Evolutionary conservation across 2,113 vertebrate genomes (phyloP).

Genomic region (Pterophyllum scalare): DNA sequence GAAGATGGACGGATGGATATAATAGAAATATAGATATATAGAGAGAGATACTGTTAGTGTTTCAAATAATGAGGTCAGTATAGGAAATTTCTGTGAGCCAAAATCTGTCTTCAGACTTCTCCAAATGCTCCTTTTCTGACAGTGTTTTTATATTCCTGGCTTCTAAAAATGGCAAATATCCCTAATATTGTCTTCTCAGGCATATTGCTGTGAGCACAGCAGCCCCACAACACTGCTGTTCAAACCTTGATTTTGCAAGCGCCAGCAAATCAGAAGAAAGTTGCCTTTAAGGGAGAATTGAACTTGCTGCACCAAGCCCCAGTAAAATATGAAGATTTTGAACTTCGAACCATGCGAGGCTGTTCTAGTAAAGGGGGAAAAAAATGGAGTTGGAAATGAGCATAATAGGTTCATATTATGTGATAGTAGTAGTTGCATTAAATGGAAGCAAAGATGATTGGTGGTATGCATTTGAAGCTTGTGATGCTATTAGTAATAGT

Average conservation of each 20-base stretch:
- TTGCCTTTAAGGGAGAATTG: background rate
- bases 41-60: background rate
- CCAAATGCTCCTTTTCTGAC: background rate
- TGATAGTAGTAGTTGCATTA: background rate
- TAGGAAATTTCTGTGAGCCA: background rate
- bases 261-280: background rate
- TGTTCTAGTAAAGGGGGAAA: background rate
- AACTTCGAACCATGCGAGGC: background rate
- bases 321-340: background rate
- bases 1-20: too few relatives aligned
- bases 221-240: background rate
- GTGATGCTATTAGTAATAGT: background rate
- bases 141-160: background rate
- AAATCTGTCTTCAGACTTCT: background rate
- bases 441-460: background rate
- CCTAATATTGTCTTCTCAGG: background rate
- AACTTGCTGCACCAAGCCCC: background rate
- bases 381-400: background rate
- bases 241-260: background rate
- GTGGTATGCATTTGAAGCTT: background rate
- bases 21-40: too few relatives aligned
- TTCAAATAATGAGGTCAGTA: background rate
- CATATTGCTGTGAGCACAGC: background rate
- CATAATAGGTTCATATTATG: fast-evolving
- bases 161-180: background rate